A percentile compares a stretch with the other conserved stretches of the same genome.
Conservation (phyloP, 2,797 vertebrate species). For the Hafferia zeledoni region DNA sequence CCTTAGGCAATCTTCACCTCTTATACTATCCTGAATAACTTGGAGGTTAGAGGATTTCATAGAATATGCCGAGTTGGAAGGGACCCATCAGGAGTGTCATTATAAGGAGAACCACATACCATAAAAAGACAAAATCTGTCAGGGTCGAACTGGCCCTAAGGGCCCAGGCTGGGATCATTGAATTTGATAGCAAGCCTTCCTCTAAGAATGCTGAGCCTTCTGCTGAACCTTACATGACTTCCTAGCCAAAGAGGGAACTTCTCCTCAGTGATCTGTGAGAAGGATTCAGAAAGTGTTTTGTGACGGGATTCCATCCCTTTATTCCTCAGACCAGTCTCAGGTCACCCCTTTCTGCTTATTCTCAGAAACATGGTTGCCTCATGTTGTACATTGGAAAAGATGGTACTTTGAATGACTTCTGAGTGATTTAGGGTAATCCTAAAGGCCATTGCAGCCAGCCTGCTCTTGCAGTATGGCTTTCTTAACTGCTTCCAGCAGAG, state of each 20-base stretch:
- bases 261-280: not conserved
- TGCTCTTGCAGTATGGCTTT: not conserved
- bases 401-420: not conserved
- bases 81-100: not conserved
- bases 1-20: not conserved
- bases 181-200: not conserved
- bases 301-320: not conserved
- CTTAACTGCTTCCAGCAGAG: not conserved
- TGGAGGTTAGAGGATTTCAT: not conserved
- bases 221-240: not conserved
- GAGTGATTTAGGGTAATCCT: not conserved
- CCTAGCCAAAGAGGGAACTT: not conserved
- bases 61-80: not conserved
- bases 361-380: not conserved
- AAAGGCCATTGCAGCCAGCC: not conserved
- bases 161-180: not conserved
- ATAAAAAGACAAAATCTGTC: not conserved
- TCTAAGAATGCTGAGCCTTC: not conserved
- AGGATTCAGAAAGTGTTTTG: not conserved
- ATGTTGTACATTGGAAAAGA: not conserved
- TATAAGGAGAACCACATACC: not conserved
- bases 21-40: not conserved
- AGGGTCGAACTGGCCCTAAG: not conserved
- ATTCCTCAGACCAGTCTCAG: not conserved
- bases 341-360: not conserved